These are phyloP conservation scores for Ophiodon elongatus DNA, from an alignment of 2,113 vertebrate species.

Conservation along the genomic window DNA sequence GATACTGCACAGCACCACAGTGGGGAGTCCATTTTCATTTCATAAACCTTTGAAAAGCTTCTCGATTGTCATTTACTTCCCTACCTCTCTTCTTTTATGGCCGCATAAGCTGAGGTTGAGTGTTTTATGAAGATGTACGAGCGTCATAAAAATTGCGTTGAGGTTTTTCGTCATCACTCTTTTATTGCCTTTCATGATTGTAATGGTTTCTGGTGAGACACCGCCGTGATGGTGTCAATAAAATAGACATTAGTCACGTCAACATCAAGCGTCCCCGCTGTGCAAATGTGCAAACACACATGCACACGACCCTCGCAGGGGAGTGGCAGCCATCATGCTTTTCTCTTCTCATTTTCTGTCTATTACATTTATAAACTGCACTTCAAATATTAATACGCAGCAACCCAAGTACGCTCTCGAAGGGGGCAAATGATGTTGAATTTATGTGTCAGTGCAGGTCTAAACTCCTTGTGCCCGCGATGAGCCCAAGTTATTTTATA, in stretches of 20 bases:
- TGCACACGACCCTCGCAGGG: neutral
- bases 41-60: conserved; percentile 64
- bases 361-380: neutral
- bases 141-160: conserved; percentile 62
- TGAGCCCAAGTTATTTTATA: neutral
- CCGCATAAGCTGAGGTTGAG: conserved; percentile 20
- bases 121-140: conserved; percentile 68
- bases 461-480: neutral
- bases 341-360: no score
- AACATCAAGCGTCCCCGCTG: neutral
- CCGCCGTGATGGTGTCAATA: conserved; percentile 61
- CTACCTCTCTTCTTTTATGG: conserved; percentile 38
- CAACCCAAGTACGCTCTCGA: neutral
- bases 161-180: conserved; percentile 54
- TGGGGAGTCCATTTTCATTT: conserved; percentile 50
- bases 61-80: conserved; percentile 43
- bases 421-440: neutral
- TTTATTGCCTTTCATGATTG: conserved; percentile 60
- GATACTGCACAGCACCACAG: neutral
- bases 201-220: conserved; percentile 40
- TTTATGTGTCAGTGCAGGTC: neutral
- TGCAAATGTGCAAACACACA: neutral
- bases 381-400: neutral
- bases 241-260: conserved; percentile 70
- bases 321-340: neutral